Evolutionary conservation across 2,888 invertebrate species (phyloP), one percentile per base, ranked within the genome.

Genomic region (Xanthorhoe spadicearia): DNA sequence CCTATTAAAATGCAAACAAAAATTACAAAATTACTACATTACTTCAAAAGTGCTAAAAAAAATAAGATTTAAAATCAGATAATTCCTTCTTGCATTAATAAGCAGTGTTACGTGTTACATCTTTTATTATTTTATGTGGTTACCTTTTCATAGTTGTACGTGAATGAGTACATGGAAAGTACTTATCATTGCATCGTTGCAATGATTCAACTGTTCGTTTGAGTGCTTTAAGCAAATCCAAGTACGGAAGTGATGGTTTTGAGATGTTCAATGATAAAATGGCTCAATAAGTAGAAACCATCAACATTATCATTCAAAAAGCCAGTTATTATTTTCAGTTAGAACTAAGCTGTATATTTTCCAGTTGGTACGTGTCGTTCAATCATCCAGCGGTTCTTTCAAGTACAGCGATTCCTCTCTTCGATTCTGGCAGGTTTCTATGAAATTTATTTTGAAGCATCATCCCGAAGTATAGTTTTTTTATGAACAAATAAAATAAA

Each of bases 111-210:
- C 28, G n/a, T 56, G 23, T 10, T 13, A 23, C 23, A 23, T 50
- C 8, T 57, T 54, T 54, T 60, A 48, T 32, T 54, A 60, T 51
- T 55, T 38, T 18, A 43, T 49, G 55, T 28, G 50, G 32, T 50
- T 61, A 18, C 17, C 53, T 61, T 64, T 68, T 64, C 54, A 65
- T 56, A 58, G 35, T 63, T 52, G 59, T 53, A 73, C 69, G 68
- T 68, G 68, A 68, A 68, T 65, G 70, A 67, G 67, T 59, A 70
- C 67, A 63, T 43, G 63, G 73, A 73, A 70, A 73, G 71, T 69
- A 51, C 51, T 38, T 51, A 59, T 51, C 51, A 51, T 51, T 38
- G 13, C 51, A 51, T 57, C 46, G 18, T 51, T 56, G 28, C 62
- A 52, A 52, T 35, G 28, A 57, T 51, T 51, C 15, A 38, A 5